Conservation (phyloP, 2,113 vertebrate species). For the Takifugu bimaculatus region DNA sequence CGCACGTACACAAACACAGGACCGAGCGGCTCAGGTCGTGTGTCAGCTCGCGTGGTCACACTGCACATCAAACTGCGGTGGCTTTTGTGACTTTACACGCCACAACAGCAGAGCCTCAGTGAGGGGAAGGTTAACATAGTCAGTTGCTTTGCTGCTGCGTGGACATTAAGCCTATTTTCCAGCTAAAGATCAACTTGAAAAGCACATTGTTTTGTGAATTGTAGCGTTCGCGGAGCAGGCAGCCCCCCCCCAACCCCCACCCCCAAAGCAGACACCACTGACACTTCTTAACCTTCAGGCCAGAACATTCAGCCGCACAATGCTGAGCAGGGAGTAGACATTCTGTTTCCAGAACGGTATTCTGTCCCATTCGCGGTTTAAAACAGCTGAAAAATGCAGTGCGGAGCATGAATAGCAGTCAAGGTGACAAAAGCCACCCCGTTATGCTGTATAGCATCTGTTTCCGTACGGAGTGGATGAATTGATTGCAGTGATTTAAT, state of each 20-base stretch:
- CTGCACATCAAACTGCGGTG: constrained; percentile 52
- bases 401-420: constrained; percentile 50
- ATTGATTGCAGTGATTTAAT: constrained; percentile 53
- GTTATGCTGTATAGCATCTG: constrained; percentile 40
- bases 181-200: constrained; percentile 62
- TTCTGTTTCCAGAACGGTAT: constrained; percentile 33
- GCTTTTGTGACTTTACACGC: constrained; percentile 61
- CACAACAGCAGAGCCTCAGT: constrained; percentile 1
- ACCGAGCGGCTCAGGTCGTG: constrained; percentile 46
- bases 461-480: constrained; percentile 32
- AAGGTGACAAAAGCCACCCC: constrained; percentile 46
- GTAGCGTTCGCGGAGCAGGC: constrained; percentile 25
- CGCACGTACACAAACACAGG: constrained; percentile 13
- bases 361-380: constrained; percentile 26
- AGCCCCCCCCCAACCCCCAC: constrained; percentile 4
- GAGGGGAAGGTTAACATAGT: constrained; percentile 50
- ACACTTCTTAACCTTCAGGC: constrained; percentile 56
- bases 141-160: constrained; percentile 28
- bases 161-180: constrained; percentile 70
- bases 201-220: constrained; percentile 57
- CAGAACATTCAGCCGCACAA: constrained; percentile 57
- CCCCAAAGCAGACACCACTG: constrained; percentile 15
- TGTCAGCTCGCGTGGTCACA: constrained; percentile 65
- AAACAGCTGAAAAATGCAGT: constrained; percentile 54
- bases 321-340: constrained; percentile 36